phyloP scores from a whole-genome alignment of 92 coral and sea anemone species.

The Paramuricea clavata region DNA sequence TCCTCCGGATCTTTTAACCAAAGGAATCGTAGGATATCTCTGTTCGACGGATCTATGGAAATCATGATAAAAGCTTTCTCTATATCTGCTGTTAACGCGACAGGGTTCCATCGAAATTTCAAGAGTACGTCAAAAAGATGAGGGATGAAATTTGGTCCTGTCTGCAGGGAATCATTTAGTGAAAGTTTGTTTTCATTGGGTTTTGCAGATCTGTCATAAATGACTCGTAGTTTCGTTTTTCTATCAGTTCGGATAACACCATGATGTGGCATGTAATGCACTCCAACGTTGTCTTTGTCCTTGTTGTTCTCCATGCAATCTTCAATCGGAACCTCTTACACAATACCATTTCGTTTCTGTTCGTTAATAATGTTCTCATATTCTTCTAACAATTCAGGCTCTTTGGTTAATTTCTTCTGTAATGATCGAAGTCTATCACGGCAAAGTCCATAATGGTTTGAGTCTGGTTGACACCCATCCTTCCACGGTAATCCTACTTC shows the following conservation, averaged over 20 bases:
- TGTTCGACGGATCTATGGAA: neutral
- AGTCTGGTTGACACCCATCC: neutral
- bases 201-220: neutral
- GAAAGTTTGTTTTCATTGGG: neutral
- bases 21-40: neutral
- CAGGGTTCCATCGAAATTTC: too few species aligned
- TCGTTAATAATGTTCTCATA: neutral
- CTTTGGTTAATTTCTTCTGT: neutral
- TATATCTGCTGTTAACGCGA: too few species aligned
- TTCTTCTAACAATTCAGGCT: neutral
- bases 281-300: neutral
- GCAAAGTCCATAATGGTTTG: neutral
- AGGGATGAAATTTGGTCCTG: too few species aligned
- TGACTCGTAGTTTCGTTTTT: conserved; percentile 1
- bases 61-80: neutral
- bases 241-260: neutral
- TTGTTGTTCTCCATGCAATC: too few species aligned
- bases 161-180: too few species aligned
- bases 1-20: neutral
- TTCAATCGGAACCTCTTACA: neutral
- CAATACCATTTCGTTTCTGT: neutral
- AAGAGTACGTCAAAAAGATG: too few species aligned
- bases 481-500: neutral
- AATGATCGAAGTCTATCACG: neutral
- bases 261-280: neutral